Conservation (phyloP, 1,140 invertebrate genomes). For the Temnothorax curvispinosus region DNA sequence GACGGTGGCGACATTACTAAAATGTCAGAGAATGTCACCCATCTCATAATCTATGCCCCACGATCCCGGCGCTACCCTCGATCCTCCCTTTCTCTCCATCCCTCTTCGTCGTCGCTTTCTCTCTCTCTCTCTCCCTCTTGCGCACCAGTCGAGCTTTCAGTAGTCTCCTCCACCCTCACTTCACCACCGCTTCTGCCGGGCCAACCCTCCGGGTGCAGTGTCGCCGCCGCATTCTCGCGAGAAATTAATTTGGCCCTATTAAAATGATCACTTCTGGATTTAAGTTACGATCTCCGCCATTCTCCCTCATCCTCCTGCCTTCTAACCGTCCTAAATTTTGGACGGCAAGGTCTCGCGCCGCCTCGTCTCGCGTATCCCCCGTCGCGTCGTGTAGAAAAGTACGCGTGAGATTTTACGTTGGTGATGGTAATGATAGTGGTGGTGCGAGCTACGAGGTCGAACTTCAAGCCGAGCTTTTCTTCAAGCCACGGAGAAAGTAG, state of each 20-base stretch:
- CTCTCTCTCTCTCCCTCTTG: background rate
- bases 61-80: conserved; percentile 54
- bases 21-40: conserved; percentile 84
- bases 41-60: conserved; percentile 79
- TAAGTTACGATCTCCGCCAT: conserved; percentile 74
- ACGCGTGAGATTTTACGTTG: conserved; percentile 49
- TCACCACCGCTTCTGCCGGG: background rate
- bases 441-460: conserved; percentile 64
- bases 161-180: conserved; percentile 1
- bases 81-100: conserved; percentile 59
- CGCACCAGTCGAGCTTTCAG: conserved; percentile 43
- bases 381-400: conserved; percentile 53
- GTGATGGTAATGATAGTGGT: conserved; percentile 32
- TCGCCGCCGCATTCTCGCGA: conserved; percentile 75
- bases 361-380: background rate
- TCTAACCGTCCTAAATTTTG: conserved; percentile 41
- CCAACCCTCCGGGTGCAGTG: conserved; percentile 60
- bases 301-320: background rate
- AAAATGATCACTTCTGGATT: conserved; percentile 79
- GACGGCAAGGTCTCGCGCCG: conserved; percentile 29
- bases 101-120: background rate
- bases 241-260: conserved; percentile 79
- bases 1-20: conserved; percentile 81
- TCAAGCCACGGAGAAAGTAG: conserved; percentile 31
- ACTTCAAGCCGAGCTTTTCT: conserved; percentile 55